A percentile compares a stretch with the other conserved stretches of the same genome.
Conservation (phyloP, 37 sponge, comb jelly and placozoan genomes). For the Spongilla lacustris region DNA sequence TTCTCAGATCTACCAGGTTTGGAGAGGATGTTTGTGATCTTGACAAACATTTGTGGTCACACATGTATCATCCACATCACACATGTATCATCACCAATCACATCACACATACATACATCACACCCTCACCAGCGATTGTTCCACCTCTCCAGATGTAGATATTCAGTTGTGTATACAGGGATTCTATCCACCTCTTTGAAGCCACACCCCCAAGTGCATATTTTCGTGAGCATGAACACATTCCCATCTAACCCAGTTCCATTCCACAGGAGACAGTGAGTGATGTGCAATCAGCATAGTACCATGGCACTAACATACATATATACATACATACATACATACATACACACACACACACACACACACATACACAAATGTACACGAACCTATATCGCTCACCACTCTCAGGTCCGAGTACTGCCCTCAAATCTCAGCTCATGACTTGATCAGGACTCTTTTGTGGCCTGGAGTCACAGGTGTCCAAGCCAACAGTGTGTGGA, state of each 20-base stretch:
- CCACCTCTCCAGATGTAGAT: constrained; percentile 67
- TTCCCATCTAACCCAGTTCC: constrained; percentile 8
- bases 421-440: constrained; percentile 79
- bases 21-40: not conserved
- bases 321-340: not conserved
- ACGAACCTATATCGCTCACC: constrained; percentile 5
- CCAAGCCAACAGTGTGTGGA: constrained; percentile 3
- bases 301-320: not conserved
- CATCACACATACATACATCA: not conserved
- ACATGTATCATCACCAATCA: not conserved
- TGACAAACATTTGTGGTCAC: not conserved
- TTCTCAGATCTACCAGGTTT: constrained; percentile 99
- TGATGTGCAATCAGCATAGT: not conserved
- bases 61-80: not conserved
- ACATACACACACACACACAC: constrained; percentile 11
- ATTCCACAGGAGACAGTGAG: constrained; percentile 68
- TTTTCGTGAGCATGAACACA: constrained; percentile 51
- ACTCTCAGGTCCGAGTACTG: constrained; percentile 56
- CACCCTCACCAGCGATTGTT: not conserved
- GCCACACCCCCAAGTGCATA: constrained; percentile 77
- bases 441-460: constrained; percentile 69
- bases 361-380: constrained; percentile 1
- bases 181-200: constrained; percentile 51
- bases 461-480: constrained; percentile 44
- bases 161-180: constrained; percentile 79